Evolutionary conservation across 2,888 invertebrate species (phyloP), one percentile per base, ranked within the genome.

Genomic region (Homarus gammarus): DNA sequence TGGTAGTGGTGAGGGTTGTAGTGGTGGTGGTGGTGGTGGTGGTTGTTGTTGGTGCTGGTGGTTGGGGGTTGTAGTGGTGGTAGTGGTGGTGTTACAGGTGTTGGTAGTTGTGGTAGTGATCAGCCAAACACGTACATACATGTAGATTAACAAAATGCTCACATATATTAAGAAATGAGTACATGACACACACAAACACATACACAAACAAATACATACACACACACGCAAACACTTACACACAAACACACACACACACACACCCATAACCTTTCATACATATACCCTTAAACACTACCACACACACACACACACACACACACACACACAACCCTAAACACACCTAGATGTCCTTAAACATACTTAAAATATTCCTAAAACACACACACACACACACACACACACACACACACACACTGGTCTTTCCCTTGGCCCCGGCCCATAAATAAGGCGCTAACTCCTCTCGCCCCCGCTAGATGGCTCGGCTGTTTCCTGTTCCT

Each of bases 121-220:
- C n/a, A n/a, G n/a, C n/a, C n/a, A n/a, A n/a, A n/a, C n/a, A n/a
- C n/a, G n/a, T n/a, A n/a, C n/a, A n/a, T n/a, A n/a, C n/a, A n/a
- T n/a, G n/a, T n/a, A n/a, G n/a, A n/a, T n/a, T n/a, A n/a, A n/a
- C 75, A 38, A 75, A 27, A 38, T 31, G 31, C 75, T 40, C 40
- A 75, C 40, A 12, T 33, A 18, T 73, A 36, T n/a, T 22, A 40
- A n/a, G 38, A n/a, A n/a, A n/a, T n/a, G n/a, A n/a, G n/a, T n/a
- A 31, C 31, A 31, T 27, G 44, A 44, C 77, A 77, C 27, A 77
- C 77, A 77, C 77, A 77, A 77, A 77, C 77, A 77, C 77, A 77
- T 77, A 77, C 77, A 77, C 77, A 77, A 49, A 77, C 73, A 75
- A 73, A 75, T 73, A 72, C 72, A 72, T 72, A 72, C 70, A 70